A percentile compares a stretch with the other conserved stretches of the same genome.
Evolutionary conservation across 2,113 vertebrate species (phyloP).

Genomic region (Catharus bicknelli): DNA sequence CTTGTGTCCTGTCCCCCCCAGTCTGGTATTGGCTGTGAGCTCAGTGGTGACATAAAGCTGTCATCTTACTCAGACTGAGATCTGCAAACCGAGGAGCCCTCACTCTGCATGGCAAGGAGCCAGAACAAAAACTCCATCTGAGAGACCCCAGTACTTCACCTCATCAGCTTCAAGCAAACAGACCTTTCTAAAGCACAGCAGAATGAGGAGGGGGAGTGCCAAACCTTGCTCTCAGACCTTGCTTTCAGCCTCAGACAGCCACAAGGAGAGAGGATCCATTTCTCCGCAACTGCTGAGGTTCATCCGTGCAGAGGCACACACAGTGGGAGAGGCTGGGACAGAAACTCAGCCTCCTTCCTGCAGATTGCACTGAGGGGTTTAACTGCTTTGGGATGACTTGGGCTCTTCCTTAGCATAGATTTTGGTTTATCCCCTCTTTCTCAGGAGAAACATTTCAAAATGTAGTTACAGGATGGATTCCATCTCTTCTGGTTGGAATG

Average conservation of each 20-base stretch:
- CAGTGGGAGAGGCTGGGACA: background rate
- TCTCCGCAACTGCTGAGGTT: background rate
- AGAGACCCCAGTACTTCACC: background rate
- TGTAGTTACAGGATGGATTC: background rate
- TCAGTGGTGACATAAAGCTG: background rate
- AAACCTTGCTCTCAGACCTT: background rate
- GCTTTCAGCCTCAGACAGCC: background rate
- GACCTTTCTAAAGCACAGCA: background rate
- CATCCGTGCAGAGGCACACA: background rate
- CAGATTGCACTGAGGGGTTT: background rate
- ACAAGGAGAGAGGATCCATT: fast-evolving
- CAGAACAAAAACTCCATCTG: background rate
- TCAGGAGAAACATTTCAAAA: background rate
- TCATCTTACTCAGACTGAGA: background rate
- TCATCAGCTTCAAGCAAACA: background rate
- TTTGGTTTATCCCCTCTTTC: background rate
- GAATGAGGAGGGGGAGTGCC: background rate
- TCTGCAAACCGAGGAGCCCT: background rate
- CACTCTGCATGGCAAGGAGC: background rate
- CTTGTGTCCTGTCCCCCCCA: background rate
- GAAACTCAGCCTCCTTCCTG: background rate
- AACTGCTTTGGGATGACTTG: background rate
- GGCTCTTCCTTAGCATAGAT: background rate
- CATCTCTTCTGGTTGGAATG: background rate
- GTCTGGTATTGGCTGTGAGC: background rate